These are phyloP conservation scores for Cantharis lateralis DNA, from an alignment of 2,888 invertebrate genomes.

Conservation along the genomic window DNA sequence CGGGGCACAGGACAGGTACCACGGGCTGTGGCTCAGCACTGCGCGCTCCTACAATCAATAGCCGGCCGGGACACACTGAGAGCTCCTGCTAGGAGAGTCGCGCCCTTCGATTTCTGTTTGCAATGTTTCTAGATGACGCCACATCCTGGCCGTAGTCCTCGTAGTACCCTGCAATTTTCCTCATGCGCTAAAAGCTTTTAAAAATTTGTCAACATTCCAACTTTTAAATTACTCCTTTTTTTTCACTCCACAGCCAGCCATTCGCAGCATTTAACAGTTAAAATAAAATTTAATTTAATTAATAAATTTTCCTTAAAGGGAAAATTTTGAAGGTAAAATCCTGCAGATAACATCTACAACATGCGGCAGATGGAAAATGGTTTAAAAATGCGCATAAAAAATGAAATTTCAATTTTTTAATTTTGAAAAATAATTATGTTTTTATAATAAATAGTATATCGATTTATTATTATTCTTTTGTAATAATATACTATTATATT, in stretches of 20 bases:
- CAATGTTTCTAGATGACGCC: conserved; percentile 31
- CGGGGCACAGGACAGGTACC: conserved; percentile 41
- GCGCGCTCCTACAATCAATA: conserved; percentile 44
- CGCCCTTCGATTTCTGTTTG: conserved; percentile 32
- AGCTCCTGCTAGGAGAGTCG: conserved; percentile 38
- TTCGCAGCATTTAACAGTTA: too few relatives aligned
- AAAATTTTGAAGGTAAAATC: too few relatives aligned
- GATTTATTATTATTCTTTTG: too few relatives aligned
- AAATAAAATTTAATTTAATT: too few relatives aligned
- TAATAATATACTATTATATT: too few relatives aligned
- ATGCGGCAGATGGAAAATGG: too few relatives aligned
- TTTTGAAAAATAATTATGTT: too few relatives aligned
- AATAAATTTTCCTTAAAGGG: too few relatives aligned
- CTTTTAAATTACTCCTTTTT: background rate
- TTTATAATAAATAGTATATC: too few relatives aligned
- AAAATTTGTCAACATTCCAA: background rate
- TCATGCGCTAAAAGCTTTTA: background rate
- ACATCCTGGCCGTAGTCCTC: conserved; percentile 3
- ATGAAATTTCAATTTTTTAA: too few relatives aligned
- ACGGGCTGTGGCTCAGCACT: conserved; percentile 45
- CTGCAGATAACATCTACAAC: too few relatives aligned
- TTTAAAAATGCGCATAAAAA: too few relatives aligned
- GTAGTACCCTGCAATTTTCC: background rate
- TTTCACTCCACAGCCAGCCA: background rate
- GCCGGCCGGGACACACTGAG: conserved; percentile 41